These are phyloP conservation scores for Hirtodrosophila trivittata DNA, from an alignment of 2,888 invertebrate species.

Conservation along the genomic window DNA sequence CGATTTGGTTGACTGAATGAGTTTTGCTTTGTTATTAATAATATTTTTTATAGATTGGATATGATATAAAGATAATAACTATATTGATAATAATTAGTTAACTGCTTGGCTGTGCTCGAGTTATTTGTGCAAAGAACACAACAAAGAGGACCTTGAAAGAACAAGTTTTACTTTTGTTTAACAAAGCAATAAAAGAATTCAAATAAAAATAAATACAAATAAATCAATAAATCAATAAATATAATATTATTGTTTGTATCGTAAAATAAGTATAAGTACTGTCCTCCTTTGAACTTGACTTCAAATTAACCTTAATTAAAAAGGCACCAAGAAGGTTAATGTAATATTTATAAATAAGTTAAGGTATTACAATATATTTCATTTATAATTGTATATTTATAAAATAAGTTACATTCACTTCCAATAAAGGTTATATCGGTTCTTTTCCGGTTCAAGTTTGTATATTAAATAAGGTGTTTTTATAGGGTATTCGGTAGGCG, in stretches of 20 bases:
- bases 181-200: too few species aligned
- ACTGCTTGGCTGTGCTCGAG: not conserved
- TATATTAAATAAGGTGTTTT: too few species aligned
- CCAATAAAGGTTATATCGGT: too few species aligned
- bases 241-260: too few species aligned
- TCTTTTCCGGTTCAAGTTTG: too few species aligned
- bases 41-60: constrained; percentile 12
- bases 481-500: constrained; percentile 34
- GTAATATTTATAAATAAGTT: not conserved
- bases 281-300: not conserved
- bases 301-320: too few species aligned
- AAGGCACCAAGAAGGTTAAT: too few species aligned
- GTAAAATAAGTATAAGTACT: not conserved
- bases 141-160: constrained; percentile 28
- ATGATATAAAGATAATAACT: not conserved
- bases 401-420: too few species aligned
- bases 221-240: too few species aligned
- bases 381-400: too few species aligned
- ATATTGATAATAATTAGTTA: constrained; percentile 1
- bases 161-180: constrained; percentile 4
- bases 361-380: too few species aligned
- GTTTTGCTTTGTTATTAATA: constrained; percentile 25
- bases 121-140: not conserved
- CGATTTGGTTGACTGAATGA: constrained; percentile 62
- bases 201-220: too few species aligned